These are phyloP conservation scores for Psylliodes chrysocephalus DNA, from an alignment of 2,888 invertebrate genomes.

Conservation along the genomic window DNA sequence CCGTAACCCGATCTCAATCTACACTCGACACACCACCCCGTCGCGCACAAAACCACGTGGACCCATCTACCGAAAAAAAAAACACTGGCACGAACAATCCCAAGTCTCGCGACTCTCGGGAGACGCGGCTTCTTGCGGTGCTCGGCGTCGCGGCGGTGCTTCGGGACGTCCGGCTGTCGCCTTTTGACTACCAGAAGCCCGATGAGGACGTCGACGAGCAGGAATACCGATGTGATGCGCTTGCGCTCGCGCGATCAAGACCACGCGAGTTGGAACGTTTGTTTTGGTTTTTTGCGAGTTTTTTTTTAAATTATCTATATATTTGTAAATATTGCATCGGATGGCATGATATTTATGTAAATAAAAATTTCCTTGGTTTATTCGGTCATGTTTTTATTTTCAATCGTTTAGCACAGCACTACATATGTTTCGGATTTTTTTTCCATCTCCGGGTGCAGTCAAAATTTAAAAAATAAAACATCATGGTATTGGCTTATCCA, in stretches of 20 bases:
- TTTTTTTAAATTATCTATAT: too few species aligned
- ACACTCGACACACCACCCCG: constrained; percentile 11
- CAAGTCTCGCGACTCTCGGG: background rate
- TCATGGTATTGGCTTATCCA: too few species aligned
- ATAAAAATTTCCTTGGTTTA: too few species aligned
- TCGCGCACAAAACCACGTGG: constrained; percentile 19
- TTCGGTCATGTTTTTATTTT: too few species aligned
- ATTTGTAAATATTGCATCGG: too few species aligned
- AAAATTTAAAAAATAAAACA: too few species aligned
- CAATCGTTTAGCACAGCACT: too few species aligned
- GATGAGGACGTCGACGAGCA: background rate
- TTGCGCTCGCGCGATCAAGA: constrained; percentile 10
- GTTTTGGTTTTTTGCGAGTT: constrained; percentile 1
- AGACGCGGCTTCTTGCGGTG: background rate
- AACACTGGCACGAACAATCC: constrained; percentile 11
- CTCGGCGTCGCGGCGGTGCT: constrained; percentile 5
- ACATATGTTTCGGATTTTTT: too few species aligned
- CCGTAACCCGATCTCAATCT: constrained; percentile 23
- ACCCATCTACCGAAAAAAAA: constrained; percentile 1
- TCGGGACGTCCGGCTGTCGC: constrained; percentile 11
- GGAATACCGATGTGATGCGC: constrained; percentile 15
- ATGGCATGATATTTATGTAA: too few species aligned
- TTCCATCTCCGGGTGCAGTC: too few species aligned
- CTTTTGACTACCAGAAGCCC: constrained; percentile 23
- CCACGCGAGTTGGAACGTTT: constrained; percentile 4